Percentiles rank a stretch among this genome's conserved stretches.
Evolutionary conservation across 2,888 invertebrate species (phyloP).

Genomic region (Reticulitermes lucifugus): DNA sequence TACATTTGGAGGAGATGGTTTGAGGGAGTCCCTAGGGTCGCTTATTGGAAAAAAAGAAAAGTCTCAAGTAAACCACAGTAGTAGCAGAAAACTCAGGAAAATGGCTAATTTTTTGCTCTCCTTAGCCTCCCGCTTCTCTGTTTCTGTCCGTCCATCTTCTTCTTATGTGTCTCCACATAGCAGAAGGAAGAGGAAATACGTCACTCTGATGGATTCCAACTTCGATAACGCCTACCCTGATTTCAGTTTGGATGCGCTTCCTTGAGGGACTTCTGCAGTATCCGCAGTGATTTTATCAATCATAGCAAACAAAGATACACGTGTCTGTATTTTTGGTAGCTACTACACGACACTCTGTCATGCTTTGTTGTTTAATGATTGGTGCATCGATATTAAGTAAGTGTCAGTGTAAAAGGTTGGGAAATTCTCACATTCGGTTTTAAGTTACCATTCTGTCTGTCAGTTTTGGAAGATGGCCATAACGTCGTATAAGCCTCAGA

Average conservation of each 20-base stretch:
- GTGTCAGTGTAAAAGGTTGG: too few species aligned
- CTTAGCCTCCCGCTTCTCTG: neutral
- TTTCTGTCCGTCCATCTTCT: slow-evolving; percentile 22
- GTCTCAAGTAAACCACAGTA: slow-evolving; percentile 26
- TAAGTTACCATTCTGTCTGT: too few species aligned
- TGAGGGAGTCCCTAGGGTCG: slow-evolving; percentile 8
- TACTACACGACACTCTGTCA: neutral
- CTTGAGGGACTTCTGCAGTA: neutral
- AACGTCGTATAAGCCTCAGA: too few species aligned
- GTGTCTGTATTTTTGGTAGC: neutral
- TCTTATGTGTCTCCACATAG: slow-evolving; percentile 9
- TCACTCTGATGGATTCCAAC: slow-evolving; percentile 38
- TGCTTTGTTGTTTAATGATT: too few species aligned
- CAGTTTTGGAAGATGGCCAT: too few species aligned
- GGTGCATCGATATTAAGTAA: too few species aligned
- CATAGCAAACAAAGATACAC: neutral
- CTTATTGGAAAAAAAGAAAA: slow-evolving; percentile 32
- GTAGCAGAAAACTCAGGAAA: slow-evolving; percentile 22
- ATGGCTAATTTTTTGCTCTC: slow-evolving; percentile 14
- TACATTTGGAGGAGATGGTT: neutral
- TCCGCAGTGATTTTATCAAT: neutral
- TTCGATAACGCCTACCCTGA: slow-evolving; percentile 36
- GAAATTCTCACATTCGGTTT: too few species aligned
- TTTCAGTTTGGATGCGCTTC: neutral
- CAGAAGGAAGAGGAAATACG: slow-evolving; percentile 25